A percentile compares a stretch with the other conserved stretches of the same genome.
These are phyloP conservation scores for Aquatica leii DNA, from an alignment of 2,888 invertebrate species.

Conservation along the genomic window DNA sequence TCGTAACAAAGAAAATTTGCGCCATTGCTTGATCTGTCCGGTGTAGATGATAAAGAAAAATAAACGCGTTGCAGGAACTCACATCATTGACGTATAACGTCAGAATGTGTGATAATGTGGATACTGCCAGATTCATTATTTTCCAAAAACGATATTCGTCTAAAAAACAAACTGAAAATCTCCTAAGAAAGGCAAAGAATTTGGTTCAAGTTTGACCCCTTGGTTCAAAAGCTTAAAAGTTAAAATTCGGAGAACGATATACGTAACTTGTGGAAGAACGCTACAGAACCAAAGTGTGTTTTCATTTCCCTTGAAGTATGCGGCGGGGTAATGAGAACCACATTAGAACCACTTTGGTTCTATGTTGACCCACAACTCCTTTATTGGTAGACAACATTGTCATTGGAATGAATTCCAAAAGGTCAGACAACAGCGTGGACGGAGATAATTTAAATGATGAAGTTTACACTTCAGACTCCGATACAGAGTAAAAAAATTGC, in stretches of 20 bases:
- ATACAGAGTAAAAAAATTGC: too few relatives aligned
- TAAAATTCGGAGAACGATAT: constrained; percentile 45
- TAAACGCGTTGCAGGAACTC: neutral
- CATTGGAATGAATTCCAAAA: too few relatives aligned
- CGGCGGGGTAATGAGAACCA: constrained; percentile 16
- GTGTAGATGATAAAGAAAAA: neutral
- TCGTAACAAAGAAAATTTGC: neutral
- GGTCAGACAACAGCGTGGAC: too few relatives aligned
- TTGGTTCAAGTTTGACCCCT: constrained; percentile 43
- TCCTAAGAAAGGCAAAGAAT: constrained; percentile 35
- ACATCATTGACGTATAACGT: neutral
- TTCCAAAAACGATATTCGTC: neutral
- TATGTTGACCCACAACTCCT: neutral
- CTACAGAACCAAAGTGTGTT: constrained; percentile 41
- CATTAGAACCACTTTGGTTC: neutral
- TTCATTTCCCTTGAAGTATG: constrained; percentile 38
- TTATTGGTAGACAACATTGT: neutral
- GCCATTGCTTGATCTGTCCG: neutral
- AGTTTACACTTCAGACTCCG: too few relatives aligned
- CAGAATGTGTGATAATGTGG: neutral
- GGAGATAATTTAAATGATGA: too few relatives aligned
- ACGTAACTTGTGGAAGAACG: constrained; percentile 46
- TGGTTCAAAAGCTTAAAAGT: constrained; percentile 44
- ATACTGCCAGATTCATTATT: neutral
- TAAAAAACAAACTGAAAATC: neutral